These are phyloP conservation scores for Autographa gamma DNA, from an alignment of 2,888 invertebrate species.

Conservation along the genomic window DNA sequence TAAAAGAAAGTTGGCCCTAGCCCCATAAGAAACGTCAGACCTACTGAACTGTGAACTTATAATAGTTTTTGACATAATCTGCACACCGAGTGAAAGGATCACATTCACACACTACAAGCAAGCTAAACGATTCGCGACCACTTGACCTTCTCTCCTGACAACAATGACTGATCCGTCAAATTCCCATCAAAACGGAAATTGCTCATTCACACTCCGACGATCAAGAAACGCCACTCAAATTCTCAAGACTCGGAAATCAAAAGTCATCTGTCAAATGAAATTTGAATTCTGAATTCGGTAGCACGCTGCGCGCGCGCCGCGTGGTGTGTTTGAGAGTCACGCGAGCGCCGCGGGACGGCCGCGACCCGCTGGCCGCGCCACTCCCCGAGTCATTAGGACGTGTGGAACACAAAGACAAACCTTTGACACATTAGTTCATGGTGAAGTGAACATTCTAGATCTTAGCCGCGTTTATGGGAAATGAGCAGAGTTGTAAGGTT, in stretches of 20 bases:
- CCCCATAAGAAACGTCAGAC: slow-evolving; percentile 21
- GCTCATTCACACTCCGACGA: slow-evolving; percentile 77
- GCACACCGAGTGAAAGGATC: slow-evolving; percentile 20
- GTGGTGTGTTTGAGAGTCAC: slow-evolving; percentile 63
- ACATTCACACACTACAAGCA: slow-evolving; percentile 38
- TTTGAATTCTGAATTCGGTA: slow-evolving; percentile 61
- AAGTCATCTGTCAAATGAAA: slow-evolving; percentile 66
- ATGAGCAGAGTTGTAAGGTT: slow-evolving; percentile 69
- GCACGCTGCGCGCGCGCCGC: slow-evolving; percentile 78
- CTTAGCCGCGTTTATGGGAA: slow-evolving; percentile 80
- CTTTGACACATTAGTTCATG: slow-evolving; percentile 79
- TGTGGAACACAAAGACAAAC: slow-evolving; percentile 71
- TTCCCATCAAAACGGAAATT: slow-evolving; percentile 83
- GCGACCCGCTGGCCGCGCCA: slow-evolving; percentile 54
- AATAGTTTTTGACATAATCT: slow-evolving; percentile 57
- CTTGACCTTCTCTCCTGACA: slow-evolving; percentile 57
- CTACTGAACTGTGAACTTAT: slow-evolving; percentile 64
- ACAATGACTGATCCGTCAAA: slow-evolving; percentile 51
- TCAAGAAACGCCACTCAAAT: slow-evolving; percentile 64
- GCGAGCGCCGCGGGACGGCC: slow-evolving; percentile 56
- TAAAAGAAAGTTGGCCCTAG: slow-evolving; percentile 22
- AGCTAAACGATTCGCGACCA: slow-evolving; percentile 47
- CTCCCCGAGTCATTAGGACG: slow-evolving; percentile 68
- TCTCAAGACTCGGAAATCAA: slow-evolving; percentile 58
- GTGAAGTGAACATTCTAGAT: slow-evolving; percentile 82